phyloP scores from a whole-genome alignment of 92 coral and sea anemone species.

The Scolanthus callimorphus region DNA sequence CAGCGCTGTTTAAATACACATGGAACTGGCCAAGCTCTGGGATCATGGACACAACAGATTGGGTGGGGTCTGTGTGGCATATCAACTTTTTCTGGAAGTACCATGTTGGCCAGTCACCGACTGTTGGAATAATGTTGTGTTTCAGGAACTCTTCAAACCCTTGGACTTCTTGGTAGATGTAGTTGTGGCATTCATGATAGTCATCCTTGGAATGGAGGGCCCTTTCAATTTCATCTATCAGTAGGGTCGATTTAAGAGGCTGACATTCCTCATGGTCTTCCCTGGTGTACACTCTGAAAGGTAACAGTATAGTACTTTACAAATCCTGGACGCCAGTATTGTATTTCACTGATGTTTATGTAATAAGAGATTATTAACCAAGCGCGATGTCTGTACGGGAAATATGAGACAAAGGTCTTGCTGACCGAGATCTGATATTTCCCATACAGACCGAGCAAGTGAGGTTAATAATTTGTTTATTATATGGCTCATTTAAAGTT shows the following conservation, averaged over 20 bases:
- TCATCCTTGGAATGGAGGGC: slow-evolving; percentile 34
- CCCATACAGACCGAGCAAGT: no score
- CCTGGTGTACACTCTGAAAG: slow-evolving; percentile 49
- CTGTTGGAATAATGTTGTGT: slow-evolving; percentile 21
- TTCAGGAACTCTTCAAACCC: slow-evolving; percentile 26
- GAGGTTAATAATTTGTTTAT: no score
- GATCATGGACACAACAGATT: no score
- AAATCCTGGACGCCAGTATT: neutral
- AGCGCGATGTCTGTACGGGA: no score
- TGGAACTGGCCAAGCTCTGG: slow-evolving; percentile 47
- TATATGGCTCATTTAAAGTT: no score
- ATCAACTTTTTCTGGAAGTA: slow-evolving; percentile 48
- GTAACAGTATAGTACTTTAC: neutral
- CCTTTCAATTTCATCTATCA: slow-evolving; percentile 31
- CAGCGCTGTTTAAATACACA: slow-evolving; percentile 37
- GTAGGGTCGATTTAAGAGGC: slow-evolving; percentile 28
- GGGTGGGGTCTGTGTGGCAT: slow-evolving; percentile 2
- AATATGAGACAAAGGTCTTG: no score
- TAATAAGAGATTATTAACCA: no score
- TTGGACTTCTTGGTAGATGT: slow-evolving; percentile 35
- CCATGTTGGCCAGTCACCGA: slow-evolving; percentile 66
- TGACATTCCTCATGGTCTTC: slow-evolving; percentile 38
- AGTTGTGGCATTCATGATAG: slow-evolving; percentile 29
- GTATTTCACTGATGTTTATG: no score
- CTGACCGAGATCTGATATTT: no score